phyloP scores from a whole-genome alignment of 2,797 vertebrate species.

The Eulemur rubriventer region DNA sequence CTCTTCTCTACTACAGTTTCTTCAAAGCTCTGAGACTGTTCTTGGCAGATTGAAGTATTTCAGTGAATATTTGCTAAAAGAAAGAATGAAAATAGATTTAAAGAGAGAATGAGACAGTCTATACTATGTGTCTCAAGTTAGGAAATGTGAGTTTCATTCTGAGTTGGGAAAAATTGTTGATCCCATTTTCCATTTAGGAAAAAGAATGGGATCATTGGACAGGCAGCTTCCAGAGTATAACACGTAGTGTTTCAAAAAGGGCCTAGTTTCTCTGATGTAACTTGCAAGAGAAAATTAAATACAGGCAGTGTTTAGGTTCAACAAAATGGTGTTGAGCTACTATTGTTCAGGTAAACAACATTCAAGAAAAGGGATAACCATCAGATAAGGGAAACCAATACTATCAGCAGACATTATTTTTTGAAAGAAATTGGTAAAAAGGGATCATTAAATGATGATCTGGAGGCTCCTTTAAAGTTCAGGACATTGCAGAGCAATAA shows the following conservation, averaged over 20 bases:
- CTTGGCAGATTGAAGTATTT: not conserved
- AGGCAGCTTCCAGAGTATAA: not conserved
- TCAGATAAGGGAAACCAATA: not conserved
- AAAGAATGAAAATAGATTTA: not conserved
- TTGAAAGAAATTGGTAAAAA: not conserved
- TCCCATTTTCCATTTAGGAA: not conserved
- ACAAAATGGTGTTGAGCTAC: not conserved
- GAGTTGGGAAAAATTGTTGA: not conserved
- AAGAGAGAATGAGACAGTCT: not conserved
- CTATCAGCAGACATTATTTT: not conserved
- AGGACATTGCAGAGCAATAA: not conserved
- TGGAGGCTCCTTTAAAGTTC: not conserved
- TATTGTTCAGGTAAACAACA: not conserved
- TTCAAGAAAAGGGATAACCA: not conserved
- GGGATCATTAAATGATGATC: not conserved
- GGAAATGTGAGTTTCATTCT: not conserved
- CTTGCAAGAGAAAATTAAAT: not conserved
- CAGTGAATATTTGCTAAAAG: not conserved
- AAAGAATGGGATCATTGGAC: not conserved
- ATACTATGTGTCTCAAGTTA: not conserved
- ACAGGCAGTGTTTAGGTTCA: not conserved
- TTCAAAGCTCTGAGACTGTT: not conserved
- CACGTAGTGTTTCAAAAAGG: not conserved
- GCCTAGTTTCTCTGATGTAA: not conserved
- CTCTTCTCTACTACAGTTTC: not conserved